These are phyloP conservation scores for Luehdorfia chinensis DNA, from an alignment of 1,140 invertebrate species.

Conservation along the genomic window DNA sequence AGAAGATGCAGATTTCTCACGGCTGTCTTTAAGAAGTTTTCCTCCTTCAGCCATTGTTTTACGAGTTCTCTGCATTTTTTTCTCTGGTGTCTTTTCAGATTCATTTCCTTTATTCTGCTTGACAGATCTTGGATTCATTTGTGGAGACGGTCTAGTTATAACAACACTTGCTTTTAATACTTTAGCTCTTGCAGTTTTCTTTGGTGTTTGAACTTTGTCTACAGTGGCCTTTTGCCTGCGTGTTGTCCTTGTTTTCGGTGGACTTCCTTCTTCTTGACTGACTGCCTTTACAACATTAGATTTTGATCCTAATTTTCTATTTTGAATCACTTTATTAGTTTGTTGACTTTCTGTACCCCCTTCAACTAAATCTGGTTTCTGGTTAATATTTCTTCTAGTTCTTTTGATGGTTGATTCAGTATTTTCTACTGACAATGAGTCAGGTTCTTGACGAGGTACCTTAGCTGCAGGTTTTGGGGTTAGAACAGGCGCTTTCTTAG, in stretches of 20 bases:
- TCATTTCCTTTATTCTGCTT: background rate
- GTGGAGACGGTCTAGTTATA: constrained; percentile 22
- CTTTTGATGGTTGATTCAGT: background rate
- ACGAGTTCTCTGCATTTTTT: constrained; percentile 13
- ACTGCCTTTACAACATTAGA: background rate
- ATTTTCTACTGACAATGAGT: background rate
- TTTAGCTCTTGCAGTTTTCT: constrained; percentile 21
- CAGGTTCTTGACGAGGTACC: too few species aligned
- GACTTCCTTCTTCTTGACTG: background rate
- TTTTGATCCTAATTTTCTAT: background rate
- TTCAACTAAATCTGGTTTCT: too few species aligned
- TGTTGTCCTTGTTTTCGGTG: constrained; percentile 5
- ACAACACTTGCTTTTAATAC: constrained; percentile 10
- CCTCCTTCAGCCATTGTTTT: constrained; percentile 11
- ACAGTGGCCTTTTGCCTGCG: constrained; percentile 2
- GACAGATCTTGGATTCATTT: constrained; percentile 14
- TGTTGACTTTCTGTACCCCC: too few species aligned
- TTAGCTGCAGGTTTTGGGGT: constrained; percentile 16
- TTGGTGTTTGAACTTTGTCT: constrained; percentile 14
- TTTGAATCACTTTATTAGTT: background rate
- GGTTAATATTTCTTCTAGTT: too few species aligned
- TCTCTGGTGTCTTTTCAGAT: constrained; percentile 2
- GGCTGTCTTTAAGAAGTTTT: background rate
- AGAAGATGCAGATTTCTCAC: too few species aligned
- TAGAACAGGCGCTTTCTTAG: constrained; percentile 28